Conservation (phyloP, 64 coral and sea anemone species). For the Pocillopora verrucosa region DNA sequence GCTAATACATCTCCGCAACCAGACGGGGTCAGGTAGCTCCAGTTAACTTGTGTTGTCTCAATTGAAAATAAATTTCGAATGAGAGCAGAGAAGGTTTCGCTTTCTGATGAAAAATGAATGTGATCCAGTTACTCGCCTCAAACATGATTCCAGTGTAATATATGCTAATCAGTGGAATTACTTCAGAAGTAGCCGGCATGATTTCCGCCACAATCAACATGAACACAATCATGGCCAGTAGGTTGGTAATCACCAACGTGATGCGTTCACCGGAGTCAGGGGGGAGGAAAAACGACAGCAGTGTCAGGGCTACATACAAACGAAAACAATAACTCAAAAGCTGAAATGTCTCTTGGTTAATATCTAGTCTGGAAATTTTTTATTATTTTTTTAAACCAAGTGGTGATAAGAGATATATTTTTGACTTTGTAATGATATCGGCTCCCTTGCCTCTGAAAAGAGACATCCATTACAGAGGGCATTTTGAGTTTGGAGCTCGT, state of each 20-base stretch:
- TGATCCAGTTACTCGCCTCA: constrained; percentile 40
- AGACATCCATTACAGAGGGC: too few species aligned
- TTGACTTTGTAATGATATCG: too few species aligned
- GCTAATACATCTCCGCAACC: too few species aligned
- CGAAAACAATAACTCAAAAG: background rate
- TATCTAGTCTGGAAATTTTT: too few species aligned
- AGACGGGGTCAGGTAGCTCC: too few species aligned
- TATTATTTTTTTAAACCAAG: too few species aligned
- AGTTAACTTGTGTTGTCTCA: background rate
- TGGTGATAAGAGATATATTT: too few species aligned
- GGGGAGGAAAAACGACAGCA: constrained; percentile 77
- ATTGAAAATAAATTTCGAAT: background rate
- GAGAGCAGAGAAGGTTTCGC: too few species aligned
- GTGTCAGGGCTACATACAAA: constrained; percentile 55
- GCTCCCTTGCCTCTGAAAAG: too few species aligned
- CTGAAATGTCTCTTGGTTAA: background rate
- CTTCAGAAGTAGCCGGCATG: constrained; percentile 83
- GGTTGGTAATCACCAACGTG: constrained; percentile 71
- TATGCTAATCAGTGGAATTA: constrained; percentile 71
- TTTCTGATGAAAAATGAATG: background rate
- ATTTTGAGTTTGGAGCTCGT: too few species aligned
- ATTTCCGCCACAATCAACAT: constrained; percentile 88
- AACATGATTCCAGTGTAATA: constrained; percentile 64
- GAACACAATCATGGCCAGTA: constrained; percentile 83
- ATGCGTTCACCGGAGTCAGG: constrained; percentile 82